Percentiles rank a stretch among this genome's conserved stretches.
Evolutionary conservation across 1,140 invertebrate genomes (phyloP).

Genomic region (Caenorhabditis briggsae): DNA sequence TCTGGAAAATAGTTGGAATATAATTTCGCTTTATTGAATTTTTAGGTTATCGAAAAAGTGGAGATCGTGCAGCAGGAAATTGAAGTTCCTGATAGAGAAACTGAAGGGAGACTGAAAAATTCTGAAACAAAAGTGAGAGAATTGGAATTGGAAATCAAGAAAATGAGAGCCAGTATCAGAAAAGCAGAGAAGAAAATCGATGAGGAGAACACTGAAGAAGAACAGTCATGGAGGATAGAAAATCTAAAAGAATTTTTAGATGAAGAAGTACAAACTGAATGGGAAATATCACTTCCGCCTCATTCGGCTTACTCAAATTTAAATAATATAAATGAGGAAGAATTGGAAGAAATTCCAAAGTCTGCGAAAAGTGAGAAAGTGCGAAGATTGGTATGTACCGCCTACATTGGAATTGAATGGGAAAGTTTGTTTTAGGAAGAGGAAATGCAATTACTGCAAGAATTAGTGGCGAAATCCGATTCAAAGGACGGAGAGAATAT

Average conservation of each 20-base stretch:
- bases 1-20: no score
- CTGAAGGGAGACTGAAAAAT: conserved; percentile 44
- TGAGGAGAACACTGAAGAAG: not conserved
- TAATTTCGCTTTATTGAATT: no score
- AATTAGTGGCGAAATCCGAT: conserved; percentile 42
- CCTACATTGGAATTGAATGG: not conserved
- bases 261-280: conserved; percentile 35
- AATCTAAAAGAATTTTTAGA: conserved; percentile 25
- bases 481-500: conserved; percentile 44
- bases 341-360: conserved; percentile 18
- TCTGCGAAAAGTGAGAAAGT: conserved; percentile 28
- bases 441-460: conserved; percentile 37
- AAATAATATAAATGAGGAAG: conserved; percentile 32
- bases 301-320: not conserved
- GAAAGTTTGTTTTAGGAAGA: conserved; percentile 22
- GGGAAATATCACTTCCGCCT: not conserved
- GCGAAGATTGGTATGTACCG: not conserved
- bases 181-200: not conserved
- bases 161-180: conserved; percentile 14
- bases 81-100: conserved; percentile 28
- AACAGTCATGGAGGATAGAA: not conserved
- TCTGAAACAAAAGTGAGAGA: conserved; percentile 16
- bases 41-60: conserved; percentile 12
- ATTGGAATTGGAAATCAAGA: conserved; percentile 6
- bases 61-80: conserved; percentile 31